Evolutionary conservation across 2,113 vertebrate species (phyloP), one percentile per base, ranked within the genome.

Genomic region (Petroica traversi): DNA sequence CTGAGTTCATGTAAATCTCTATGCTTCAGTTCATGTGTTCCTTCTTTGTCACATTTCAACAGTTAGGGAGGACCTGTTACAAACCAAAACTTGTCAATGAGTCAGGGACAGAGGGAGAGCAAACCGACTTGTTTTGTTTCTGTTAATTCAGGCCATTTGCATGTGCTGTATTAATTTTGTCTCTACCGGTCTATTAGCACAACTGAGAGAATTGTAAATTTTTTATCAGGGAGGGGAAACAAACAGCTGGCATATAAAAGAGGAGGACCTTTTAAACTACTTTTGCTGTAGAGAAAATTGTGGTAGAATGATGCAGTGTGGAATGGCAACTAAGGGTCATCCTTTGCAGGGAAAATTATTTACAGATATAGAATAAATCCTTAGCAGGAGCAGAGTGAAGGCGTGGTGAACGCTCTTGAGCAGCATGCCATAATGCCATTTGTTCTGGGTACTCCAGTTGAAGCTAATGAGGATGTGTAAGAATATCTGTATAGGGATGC

Each of bases 371-470:
- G 24, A 52, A 10, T 91, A 71, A 71, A 63, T 68, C 45, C 75
- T 66, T 6, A 85, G 34, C 1, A 2, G 40, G 40, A 75, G 10
- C 17, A 64, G 31, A 25, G 19, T 48, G 38, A 88, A 26, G 48
- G 36, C 34, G 29, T 19, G 14, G 26, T 40, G 33, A 91, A n/a
- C 1, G 4, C 8, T 57, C 36, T 66, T 80, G 23, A 84, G 55
- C 18, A 85, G 24, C 0, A 0, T 41, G 48, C 52, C 6, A 14
- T 69, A 72, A 33, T 78, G 45, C 22, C 6, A 1, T 48, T 63
- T 36, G 67, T 94, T 88, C 48, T 85, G 31, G 18, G 14, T 67
- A 9, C 12, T 51, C 43, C 31, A 8, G 14, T 1, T 75, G n/a
- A 81, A 85, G 24, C 22, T 75, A 79, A 55, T 61, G 34, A 79